Evolutionary conservation across 2,797 vertebrate species (phyloP).

Genomic region (Heliangelus exortis): DNA sequence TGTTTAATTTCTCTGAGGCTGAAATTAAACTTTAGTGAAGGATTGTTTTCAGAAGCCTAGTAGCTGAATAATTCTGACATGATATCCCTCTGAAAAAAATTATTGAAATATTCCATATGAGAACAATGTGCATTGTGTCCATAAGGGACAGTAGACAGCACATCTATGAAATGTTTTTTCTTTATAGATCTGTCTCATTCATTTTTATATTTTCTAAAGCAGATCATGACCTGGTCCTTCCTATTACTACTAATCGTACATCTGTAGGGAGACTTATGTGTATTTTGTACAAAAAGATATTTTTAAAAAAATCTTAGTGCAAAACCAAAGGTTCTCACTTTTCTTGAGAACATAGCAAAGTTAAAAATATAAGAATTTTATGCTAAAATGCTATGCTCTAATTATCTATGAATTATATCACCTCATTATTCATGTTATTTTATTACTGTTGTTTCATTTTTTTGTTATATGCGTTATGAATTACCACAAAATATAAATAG

Average conservation of each 20-base stretch:
- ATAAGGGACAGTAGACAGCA: neutral
- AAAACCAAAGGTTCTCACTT: neutral
- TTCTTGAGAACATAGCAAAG: neutral
- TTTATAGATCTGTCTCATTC: neutral
- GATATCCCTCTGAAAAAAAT: neutral
- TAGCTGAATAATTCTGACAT: neutral
- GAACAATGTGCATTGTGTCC: neutral
- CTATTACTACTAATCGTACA: neutral
- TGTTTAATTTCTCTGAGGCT: neutral
- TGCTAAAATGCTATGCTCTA: neutral
- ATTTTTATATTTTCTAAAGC: neutral
- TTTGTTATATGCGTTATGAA: neutral
- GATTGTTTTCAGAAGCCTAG: neutral
- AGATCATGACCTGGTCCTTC: neutral
- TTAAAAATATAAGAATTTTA: neutral
- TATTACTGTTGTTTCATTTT: neutral
- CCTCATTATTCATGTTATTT: neutral
- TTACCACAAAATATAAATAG: neutral
- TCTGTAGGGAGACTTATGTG: neutral
- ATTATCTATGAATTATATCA: neutral
- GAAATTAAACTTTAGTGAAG: neutral
- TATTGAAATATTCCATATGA: neutral
- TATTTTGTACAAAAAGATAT: neutral
- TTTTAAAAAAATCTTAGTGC: neutral
- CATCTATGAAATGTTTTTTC: neutral